A percentile compares a stretch with the other conserved stretches of the same genome.
Conservation (phyloP, 2,888 invertebrate genomes). For the Chloroclysta siterata region DNA sequence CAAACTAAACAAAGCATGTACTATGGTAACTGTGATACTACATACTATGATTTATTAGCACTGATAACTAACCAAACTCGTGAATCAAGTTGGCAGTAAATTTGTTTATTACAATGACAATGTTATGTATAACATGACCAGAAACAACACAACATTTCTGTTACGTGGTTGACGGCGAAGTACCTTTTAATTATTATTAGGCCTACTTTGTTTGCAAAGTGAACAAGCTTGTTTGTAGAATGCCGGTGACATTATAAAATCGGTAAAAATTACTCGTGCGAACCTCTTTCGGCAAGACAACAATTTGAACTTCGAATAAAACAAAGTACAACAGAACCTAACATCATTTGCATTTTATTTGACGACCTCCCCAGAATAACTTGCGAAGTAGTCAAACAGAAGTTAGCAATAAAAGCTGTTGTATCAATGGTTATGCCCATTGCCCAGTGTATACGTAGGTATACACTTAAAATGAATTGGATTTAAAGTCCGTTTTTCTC, state of each 20-base stretch:
- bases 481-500: conserved; percentile 48
- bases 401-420: conserved; percentile 46
- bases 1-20: too few relatives aligned
- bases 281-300: conserved; percentile 41
- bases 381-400: conserved; percentile 46
- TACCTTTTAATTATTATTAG: not conserved
- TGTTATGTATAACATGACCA: not conserved
- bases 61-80: too few relatives aligned
- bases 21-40: too few relatives aligned
- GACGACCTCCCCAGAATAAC: conserved; percentile 44
- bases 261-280: conserved; percentile 46
- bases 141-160: not conserved
- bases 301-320: conserved; percentile 45
- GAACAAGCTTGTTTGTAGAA: conserved; percentile 21
- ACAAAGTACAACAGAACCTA: conserved; percentile 49
- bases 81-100: too few relatives aligned
- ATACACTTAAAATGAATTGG: too few relatives aligned
- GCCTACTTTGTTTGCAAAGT: not conserved
- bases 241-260: conserved; percentile 54
- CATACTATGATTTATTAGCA: too few relatives aligned
- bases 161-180: not conserved
- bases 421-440: conserved; percentile 45
- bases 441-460: too few relatives aligned
- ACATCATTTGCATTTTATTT: conserved; percentile 62
- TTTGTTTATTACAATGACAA: not conserved